phyloP scores from a whole-genome alignment of 2,888 invertebrate species.

The Rhagium mordax region DNA sequence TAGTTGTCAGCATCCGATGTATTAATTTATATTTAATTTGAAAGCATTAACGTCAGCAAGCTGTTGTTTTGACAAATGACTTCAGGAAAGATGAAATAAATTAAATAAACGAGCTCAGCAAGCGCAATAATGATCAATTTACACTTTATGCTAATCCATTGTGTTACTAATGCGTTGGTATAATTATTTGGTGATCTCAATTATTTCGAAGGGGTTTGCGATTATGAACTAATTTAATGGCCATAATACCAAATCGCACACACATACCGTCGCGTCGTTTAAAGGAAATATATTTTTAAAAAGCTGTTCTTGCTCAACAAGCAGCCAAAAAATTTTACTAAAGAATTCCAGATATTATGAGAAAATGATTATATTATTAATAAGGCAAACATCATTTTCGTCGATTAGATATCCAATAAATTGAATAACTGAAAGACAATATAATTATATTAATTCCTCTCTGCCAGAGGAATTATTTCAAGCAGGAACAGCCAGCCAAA shows the following conservation, averaged over 20 bases:
- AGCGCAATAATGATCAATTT: background rate
- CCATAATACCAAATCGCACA: no score
- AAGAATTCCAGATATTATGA: no score
- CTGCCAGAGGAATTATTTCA: background rate
- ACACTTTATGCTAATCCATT: background rate
- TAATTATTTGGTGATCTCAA: background rate
- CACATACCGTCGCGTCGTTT: no score
- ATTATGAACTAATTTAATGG: no score
- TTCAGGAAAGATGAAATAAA: conserved; percentile 25
- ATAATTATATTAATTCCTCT: conserved; percentile 11
- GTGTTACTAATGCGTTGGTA: background rate
- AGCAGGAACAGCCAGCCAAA: conserved; percentile 4
- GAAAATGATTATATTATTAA: no score
- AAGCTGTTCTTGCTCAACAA: no score
- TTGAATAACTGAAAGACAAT: background rate
- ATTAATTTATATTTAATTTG: conserved; percentile 39
- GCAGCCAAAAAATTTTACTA: no score
- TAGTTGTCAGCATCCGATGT: conserved; percentile 21
- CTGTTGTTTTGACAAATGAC: conserved; percentile 37
- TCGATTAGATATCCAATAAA: no score
- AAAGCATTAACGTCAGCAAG: conserved; percentile 32
- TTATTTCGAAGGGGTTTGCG: background rate
- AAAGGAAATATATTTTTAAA: no score
- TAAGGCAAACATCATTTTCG: no score
- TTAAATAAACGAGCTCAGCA: conserved; percentile 4